Evolutionary conservation across 2,113 vertebrate species (phyloP).

Genomic region (Scytalopus superciliaris): DNA sequence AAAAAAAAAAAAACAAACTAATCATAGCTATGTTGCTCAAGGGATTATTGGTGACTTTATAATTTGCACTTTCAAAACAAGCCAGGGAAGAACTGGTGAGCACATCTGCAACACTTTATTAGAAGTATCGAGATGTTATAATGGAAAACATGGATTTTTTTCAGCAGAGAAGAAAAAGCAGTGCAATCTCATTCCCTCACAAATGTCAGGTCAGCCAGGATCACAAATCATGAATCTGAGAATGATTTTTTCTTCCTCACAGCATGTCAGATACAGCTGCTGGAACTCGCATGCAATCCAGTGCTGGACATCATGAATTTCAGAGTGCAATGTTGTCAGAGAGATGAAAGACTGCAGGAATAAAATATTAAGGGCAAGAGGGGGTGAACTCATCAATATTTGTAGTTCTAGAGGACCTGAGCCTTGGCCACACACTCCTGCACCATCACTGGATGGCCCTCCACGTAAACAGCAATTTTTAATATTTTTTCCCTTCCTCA

Average conservation of each 20-base stretch:
- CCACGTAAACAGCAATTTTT: not conserved
- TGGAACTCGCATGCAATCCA: not conserved
- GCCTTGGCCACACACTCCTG: not conserved
- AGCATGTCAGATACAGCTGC: not conserved
- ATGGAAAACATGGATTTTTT: not conserved
- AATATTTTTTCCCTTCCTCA: accelerated
- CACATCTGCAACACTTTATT: not conserved
- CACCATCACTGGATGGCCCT: not conserved
- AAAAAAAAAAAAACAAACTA: not conserved
- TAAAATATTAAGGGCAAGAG: not conserved
- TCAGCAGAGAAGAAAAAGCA: not conserved
- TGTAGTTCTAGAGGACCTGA: not conserved
- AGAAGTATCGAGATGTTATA: not conserved
- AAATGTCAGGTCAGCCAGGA: not conserved
- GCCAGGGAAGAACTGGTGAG: not conserved
- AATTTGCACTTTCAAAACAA: not conserved
- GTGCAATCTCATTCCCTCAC: not conserved
- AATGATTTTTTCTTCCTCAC: not conserved
- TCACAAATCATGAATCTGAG: not conserved
- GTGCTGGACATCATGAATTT: not conserved
- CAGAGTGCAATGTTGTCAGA: not conserved
- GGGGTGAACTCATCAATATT: not conserved
- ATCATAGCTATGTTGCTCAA: not conserved
- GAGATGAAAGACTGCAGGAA: not conserved
- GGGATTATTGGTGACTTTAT: not conserved